Evolutionary conservation across 2,113 vertebrate species (phyloP).

Genomic region (Pimephales promelas): DNA sequence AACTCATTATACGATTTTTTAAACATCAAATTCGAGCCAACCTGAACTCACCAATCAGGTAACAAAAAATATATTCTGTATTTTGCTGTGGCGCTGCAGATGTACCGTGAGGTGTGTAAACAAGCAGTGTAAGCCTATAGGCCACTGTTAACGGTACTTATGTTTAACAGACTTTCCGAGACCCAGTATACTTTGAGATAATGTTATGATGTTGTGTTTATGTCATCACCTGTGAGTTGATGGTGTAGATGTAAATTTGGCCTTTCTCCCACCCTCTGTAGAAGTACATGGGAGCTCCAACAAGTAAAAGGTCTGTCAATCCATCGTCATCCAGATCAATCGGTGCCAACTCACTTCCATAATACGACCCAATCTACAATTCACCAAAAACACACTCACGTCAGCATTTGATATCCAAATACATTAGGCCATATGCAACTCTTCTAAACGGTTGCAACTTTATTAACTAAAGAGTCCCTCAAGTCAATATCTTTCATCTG

Average conservation of each 20-base stretch:
- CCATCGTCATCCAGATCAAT: slow-evolving; percentile 82
- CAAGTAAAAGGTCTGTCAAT: slow-evolving; percentile 83
- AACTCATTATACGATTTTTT: neutral
- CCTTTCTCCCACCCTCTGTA: slow-evolving; percentile 86
- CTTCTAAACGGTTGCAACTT: neutral
- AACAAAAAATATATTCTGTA: neutral
- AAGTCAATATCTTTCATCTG: too few relatives aligned
- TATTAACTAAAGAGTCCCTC: too few relatives aligned
- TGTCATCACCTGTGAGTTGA: slow-evolving; percentile 55
- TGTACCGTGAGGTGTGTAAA: neutral
- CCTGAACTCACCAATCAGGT: neutral
- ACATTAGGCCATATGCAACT: neutral
- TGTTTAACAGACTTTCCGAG: neutral
- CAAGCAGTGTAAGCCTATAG: neutral
- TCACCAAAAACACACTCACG: neutral
- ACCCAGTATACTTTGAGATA: neutral
- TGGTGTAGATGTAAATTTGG: slow-evolving; percentile 82
- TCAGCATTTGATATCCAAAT: neutral
- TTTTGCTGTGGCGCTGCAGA: neutral
- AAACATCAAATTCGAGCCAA: neutral
- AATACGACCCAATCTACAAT: slow-evolving; percentile 93
- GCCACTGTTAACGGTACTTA: too few relatives aligned
- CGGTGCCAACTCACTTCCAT: slow-evolving; percentile 85
- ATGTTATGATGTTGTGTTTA: neutral
- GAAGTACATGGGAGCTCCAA: slow-evolving; percentile 96